Conservation (phyloP, 1,140 invertebrate genomes). For the Hylaeus volcanicus region DNA sequence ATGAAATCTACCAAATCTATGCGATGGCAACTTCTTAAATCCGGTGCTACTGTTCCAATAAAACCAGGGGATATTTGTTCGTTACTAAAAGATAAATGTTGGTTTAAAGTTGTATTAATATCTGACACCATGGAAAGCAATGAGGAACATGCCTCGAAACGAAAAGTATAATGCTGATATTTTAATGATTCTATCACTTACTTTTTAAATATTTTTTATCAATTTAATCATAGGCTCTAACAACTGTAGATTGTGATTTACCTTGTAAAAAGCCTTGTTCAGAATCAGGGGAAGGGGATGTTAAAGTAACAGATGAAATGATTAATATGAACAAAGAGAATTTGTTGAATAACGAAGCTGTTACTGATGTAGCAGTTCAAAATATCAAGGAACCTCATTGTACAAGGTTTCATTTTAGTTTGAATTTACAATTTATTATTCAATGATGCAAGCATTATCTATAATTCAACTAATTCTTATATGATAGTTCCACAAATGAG, state of each 20-base stretch:
- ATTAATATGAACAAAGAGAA: neutral
- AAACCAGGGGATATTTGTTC: slow-evolving; percentile 63
- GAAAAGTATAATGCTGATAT: slow-evolving; percentile 50
- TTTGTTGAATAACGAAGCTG: neutral
- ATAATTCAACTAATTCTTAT: neutral
- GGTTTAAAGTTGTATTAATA: slow-evolving; percentile 63
- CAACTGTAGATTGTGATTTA: slow-evolving; percentile 34
- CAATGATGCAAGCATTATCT: neutral
- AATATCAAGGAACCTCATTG: slow-evolving; percentile 6
- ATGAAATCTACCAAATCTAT: slow-evolving; percentile 53
- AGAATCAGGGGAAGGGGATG: slow-evolving; percentile 37
- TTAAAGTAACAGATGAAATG: slow-evolving; percentile 5
- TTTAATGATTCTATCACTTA: neutral
- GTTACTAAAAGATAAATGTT: slow-evolving; percentile 61
- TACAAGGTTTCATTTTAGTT: slow-evolving; percentile 24
- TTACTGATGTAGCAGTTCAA: neutral
- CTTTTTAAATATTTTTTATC: neutral
- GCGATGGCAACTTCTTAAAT: slow-evolving; percentile 54
- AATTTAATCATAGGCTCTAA: slow-evolving; percentile 43
- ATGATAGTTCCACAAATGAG: neutral
- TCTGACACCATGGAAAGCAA: slow-evolving; percentile 44
- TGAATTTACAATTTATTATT: neutral
- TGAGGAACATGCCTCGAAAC: slow-evolving; percentile 43
- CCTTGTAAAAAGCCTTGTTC: slow-evolving; percentile 53
- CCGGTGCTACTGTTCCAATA: slow-evolving; percentile 50